Evolutionary conservation across 2,888 invertebrate species (phyloP).

Genomic region (Noctua pronuba): DNA sequence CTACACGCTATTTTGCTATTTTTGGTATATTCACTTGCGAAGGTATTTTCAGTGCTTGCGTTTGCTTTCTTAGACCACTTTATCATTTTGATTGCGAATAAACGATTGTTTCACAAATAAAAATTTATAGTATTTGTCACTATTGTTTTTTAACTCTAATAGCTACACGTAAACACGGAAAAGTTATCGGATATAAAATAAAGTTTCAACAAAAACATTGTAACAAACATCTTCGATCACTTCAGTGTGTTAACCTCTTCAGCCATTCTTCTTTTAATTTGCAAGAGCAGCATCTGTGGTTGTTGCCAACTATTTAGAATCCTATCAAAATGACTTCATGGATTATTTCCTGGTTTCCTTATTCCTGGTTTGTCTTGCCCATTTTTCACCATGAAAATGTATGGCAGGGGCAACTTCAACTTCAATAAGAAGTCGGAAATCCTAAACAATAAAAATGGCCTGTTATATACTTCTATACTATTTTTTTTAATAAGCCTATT

Average conservation of each 20-base stretch:
- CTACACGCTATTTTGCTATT: too few species aligned
- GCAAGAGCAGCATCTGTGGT: background rate
- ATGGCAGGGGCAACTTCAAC: background rate
- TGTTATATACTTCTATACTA: background rate
- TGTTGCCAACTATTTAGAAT: background rate
- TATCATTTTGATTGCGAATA: too few species aligned
- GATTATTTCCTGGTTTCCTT: too few species aligned
- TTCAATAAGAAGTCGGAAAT: background rate
- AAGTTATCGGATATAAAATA: too few species aligned
- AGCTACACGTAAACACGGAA: too few species aligned
- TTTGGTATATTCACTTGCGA: too few species aligned
- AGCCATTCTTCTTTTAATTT: background rate
- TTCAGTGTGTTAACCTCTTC: background rate
- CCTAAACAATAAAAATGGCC: background rate
- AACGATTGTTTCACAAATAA: too few species aligned
- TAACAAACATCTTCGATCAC: background rate
- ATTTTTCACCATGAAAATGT: fast-evolving
- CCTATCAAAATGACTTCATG: background rate
- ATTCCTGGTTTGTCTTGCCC: background rate
- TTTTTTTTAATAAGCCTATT: too few species aligned
- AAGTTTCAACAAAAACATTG: background rate
- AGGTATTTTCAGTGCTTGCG: too few species aligned
- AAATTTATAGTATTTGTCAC: too few species aligned
- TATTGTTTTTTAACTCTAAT: too few species aligned
- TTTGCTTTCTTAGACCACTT: too few species aligned